These are phyloP conservation scores for Archips xylosteana DNA, from an alignment of 2,888 invertebrate species.

Conservation along the genomic window DNA sequence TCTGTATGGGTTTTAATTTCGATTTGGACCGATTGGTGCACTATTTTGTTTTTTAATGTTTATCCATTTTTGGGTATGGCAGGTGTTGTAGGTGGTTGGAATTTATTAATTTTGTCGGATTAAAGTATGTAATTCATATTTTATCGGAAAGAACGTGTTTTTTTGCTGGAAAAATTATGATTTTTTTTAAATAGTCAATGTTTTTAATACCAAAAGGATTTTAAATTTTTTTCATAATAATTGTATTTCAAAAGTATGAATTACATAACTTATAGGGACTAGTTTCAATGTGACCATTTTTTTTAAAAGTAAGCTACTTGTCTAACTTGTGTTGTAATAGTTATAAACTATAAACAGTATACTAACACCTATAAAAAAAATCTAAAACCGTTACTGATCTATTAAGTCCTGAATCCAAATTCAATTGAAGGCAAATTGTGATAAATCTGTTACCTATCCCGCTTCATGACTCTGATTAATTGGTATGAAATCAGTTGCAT, in stretches of 20 bases:
- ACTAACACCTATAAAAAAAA: neutral
- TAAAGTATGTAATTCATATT: neutral
- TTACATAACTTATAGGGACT: too few species aligned
- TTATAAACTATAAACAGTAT: too few species aligned
- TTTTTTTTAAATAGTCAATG: too few species aligned
- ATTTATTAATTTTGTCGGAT: neutral
- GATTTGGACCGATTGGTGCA: conserved; percentile 1
- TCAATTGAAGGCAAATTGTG: conserved; percentile 14
- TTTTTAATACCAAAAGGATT: too few species aligned
- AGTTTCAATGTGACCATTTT: too few species aligned
- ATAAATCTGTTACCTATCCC: conserved; percentile 12
- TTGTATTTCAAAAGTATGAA: too few species aligned
- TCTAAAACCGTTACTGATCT: neutral
- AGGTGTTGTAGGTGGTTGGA: neutral
- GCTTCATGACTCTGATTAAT: conserved; percentile 18
- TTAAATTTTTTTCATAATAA: too few species aligned
- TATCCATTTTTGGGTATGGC: neutral
- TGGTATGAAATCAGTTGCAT: conserved; percentile 13
- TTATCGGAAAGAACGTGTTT: too few species aligned
- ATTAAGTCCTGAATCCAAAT: neutral
- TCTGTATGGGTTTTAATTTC: conserved; percentile 26
- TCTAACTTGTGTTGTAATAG: too few species aligned
- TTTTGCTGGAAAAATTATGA: too few species aligned
- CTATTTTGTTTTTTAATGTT: conserved; percentile 8
- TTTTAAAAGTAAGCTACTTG: too few species aligned